Base-by-base conservation (phyloP, 2,797 vertebrate genomes). In the Cirrhinus mrigala region DNA sequence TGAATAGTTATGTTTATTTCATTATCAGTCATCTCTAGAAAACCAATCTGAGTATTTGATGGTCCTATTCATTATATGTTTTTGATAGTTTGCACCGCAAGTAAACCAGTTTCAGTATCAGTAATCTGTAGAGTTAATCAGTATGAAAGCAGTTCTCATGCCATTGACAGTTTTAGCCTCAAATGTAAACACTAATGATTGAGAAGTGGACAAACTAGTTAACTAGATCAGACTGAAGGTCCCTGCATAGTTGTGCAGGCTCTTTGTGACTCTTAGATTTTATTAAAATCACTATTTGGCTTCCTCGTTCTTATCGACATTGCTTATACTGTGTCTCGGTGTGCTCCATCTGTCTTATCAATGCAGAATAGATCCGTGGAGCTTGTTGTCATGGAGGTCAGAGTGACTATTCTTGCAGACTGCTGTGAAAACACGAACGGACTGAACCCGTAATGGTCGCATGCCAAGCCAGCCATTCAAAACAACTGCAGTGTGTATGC, bases 331-430 rank as follows among this genome's bases (percentile, higher is more conserved):
- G 83, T 76, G 78, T 81, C 69, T 83, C 48, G 62, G 75, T 70
- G 22, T 79, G 60, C 76, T 52, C 82, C 73, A 22, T 69, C 50
- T 73, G 77, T 9, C 73, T 87, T 87, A 88, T 87, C 88, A 79
- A 48, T 85, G 62, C 62, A 44, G 85, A 79, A 46, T 74, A 73
- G 81, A 88, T 79, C 78, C 58, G 52, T 71, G 81, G 71, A 75
- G 84, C 87, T 89, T 87, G 88, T 90, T 90, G 87, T 86, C 83
- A 88, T 87, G 68, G 85, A 81, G 82, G 82, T 79, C 73, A 66
- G 78, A 62, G 70, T 75, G 56, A 78, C 79, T 86, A 78, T 89
- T 87, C 66, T 82, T 85, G 40, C 85, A 87, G 83, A 85, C 82
- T 58, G 75, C 84, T 85, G 82, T 89, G 82, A 89, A 90, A 89